phyloP scores from a whole-genome alignment of 2,888 invertebrate species.

The Seladonia tumulorum region DNA sequence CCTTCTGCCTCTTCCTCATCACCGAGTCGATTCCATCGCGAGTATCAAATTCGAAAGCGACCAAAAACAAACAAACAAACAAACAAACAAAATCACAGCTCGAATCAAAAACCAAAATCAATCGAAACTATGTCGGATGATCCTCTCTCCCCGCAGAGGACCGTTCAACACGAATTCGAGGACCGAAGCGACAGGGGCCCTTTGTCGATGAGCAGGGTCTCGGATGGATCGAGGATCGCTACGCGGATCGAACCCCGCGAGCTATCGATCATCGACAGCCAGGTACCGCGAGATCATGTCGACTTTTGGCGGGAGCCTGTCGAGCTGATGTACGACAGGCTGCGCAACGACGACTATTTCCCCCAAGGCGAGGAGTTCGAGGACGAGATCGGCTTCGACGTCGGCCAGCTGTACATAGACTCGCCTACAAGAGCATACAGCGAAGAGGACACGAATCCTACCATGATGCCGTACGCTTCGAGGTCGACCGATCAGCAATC shows the following conservation, averaged over 20 bases:
- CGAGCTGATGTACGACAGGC: slow-evolving; percentile 44
- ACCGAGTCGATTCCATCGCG: slow-evolving; percentile 14
- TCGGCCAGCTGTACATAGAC: slow-evolving; percentile 46
- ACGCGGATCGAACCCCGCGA: slow-evolving; percentile 2
- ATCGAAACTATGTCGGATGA: slow-evolving; percentile 47
- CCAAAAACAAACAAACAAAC: background rate
- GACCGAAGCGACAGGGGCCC: slow-evolving; percentile 51
- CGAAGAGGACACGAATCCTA: slow-evolving; percentile 42
- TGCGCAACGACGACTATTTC: slow-evolving; percentile 77
- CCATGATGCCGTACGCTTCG: background rate
- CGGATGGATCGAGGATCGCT: slow-evolving; percentile 7
- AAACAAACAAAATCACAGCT: background rate
- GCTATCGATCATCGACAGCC: background rate
- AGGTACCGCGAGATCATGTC: background rate
- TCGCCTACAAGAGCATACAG: background rate
- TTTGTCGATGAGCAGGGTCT: slow-evolving; percentile 43
- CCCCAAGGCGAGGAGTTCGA: slow-evolving; percentile 79
- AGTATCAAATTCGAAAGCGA: background rate
- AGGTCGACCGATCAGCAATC: background rate
- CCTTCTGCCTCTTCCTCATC: slow-evolving; percentile 78
- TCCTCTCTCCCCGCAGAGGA: slow-evolving; percentile 62
- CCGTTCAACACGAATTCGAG: slow-evolving; percentile 29
- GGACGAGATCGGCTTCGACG: slow-evolving; percentile 73
- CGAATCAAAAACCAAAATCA: background rate
- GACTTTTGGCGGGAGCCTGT: background rate